Evolutionary conservation across 2,888 invertebrate genomes (phyloP).

Genomic region (Andrena praecox): DNA sequence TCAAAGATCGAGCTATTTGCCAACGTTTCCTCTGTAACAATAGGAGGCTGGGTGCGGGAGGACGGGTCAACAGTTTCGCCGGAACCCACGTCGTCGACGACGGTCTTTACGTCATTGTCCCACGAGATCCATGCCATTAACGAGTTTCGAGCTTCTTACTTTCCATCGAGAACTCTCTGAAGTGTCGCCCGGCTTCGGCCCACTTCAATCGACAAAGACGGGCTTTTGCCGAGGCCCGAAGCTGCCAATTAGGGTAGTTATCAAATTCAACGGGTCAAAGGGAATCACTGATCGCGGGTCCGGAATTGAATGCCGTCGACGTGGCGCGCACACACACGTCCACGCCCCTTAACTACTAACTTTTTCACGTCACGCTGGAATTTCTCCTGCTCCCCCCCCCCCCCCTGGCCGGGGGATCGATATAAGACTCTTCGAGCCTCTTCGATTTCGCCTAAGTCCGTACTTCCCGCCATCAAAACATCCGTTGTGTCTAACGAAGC

Average conservation of each 20-base stretch:
- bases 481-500: constrained; percentile 7
- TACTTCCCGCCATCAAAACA: not conserved
- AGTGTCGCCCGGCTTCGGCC: constrained; percentile 50
- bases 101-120: constrained; percentile 65
- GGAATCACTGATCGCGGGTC: constrained; percentile 57
- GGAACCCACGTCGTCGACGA: constrained; percentile 40
- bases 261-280: constrained; percentile 67
- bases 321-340: not conserved
- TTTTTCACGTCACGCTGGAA: constrained; percentile 7
- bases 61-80: constrained; percentile 24
- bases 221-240: constrained; percentile 52
- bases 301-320: constrained; percentile 31
- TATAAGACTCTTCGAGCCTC: constrained; percentile 27
- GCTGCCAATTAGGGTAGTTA: constrained; percentile 72
- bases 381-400: too few species aligned
- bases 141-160: constrained; percentile 73
- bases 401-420: not conserved
- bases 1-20: constrained; percentile 22
- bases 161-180: constrained; percentile 59
- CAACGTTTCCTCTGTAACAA: not conserved
- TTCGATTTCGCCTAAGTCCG: not conserved
- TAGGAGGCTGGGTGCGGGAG: not conserved
- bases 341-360: constrained; percentile 15
- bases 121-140: constrained; percentile 68
- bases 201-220: constrained; percentile 67